Evolutionary conservation across 1,140 invertebrate species (phyloP).

Genomic region (Anoplolepis gracilipes): DNA sequence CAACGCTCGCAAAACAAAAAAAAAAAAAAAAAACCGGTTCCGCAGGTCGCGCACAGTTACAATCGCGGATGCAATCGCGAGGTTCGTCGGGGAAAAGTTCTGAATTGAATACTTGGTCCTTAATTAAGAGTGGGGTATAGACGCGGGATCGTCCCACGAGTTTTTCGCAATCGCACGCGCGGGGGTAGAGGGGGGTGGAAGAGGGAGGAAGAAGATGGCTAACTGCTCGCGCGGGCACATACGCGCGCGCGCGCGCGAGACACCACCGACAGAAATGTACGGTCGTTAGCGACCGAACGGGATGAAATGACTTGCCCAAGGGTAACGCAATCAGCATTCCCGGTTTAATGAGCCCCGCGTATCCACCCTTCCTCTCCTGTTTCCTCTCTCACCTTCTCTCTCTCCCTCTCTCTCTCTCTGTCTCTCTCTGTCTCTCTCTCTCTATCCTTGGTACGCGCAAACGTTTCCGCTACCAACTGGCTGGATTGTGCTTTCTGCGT

Average conservation of each 20-base stretch:
- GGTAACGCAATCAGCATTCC: conserved; percentile 81
- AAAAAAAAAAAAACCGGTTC: neutral
- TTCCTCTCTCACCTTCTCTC: too few species aligned
- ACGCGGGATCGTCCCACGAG: conserved; percentile 1
- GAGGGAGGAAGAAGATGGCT: too few species aligned
- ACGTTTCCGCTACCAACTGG: conserved; percentile 14
- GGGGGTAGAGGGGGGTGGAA: too few species aligned
- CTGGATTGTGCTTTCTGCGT: conserved; percentile 15
- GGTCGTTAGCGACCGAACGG: conserved; percentile 72
- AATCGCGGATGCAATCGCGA: conserved; percentile 18
- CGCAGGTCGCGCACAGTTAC: neutral
- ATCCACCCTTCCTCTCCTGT: conserved; percentile 67
- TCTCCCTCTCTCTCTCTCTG: conserved; percentile 23
- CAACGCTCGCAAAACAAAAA: too few species aligned
- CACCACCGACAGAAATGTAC: conserved; percentile 65
- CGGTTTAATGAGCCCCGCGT: conserved; percentile 79
- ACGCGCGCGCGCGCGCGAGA: conserved; percentile 45
- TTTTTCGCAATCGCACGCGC: conserved; percentile 48
- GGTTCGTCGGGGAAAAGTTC: conserved; percentile 40
- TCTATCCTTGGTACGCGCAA: conserved; percentile 45
- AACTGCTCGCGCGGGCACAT: neutral
- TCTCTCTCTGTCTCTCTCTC: conserved; percentile 43
- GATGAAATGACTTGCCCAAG: conserved; percentile 72
- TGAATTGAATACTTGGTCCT: conserved; percentile 42
- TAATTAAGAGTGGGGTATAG: conserved; percentile 47